phyloP scores from a whole-genome alignment of 2,113 vertebrate species.

The Tursiops truncatus region DNA sequence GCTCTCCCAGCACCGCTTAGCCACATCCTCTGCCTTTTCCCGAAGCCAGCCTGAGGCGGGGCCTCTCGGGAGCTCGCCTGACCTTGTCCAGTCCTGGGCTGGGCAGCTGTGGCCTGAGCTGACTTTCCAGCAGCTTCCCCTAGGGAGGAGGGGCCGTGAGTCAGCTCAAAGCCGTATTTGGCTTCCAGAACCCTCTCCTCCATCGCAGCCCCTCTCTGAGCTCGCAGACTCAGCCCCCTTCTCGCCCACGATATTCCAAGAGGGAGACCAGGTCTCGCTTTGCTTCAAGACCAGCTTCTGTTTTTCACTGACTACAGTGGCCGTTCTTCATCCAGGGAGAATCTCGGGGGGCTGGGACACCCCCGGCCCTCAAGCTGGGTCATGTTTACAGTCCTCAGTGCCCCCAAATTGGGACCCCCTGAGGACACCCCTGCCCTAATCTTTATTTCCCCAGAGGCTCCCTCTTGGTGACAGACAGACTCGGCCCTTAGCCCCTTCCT shows the following conservation, averaged over 20 bases:
- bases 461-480: neutral
- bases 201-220: rapidly evolving
- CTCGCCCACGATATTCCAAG: rapidly evolving
- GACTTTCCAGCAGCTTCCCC: neutral
- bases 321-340: neutral
- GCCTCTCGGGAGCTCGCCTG: neutral
- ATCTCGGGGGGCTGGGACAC: neutral
- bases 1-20: neutral
- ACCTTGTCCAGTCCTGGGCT: neutral
- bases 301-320: conserved; percentile 46
- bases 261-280: neutral
- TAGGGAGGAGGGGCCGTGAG: neutral
- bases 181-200: neutral
- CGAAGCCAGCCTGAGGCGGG: neutral
- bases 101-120: neutral
- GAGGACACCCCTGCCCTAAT: neutral
- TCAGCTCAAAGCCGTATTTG: too few species aligned
- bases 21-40: neutral
- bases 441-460: neutral
- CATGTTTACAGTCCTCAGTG: conserved; percentile 68
- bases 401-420: neutral
- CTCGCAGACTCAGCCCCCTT: neutral
- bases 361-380: neutral
- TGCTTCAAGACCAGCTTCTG: neutral
- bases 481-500: neutral